Base-by-base conservation (phyloP, 2,888 invertebrate species). In the Oeneis ivallda region DNA sequence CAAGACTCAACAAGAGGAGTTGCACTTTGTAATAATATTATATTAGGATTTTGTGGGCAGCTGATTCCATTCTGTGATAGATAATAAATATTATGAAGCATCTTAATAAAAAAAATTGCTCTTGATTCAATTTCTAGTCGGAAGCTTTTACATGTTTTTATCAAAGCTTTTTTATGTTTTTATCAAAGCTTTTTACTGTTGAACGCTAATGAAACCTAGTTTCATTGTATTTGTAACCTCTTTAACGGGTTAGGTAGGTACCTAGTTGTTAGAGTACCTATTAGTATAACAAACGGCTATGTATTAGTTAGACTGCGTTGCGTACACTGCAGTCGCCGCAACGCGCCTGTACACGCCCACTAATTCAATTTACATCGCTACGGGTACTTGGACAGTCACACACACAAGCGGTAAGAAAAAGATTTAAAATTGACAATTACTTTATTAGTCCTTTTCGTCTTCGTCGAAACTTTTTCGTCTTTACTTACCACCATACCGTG, bases 321-420 rank as follows among this genome's bases (percentile, higher is more conserved):
- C 68, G 64, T 60, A 62, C 74, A 74, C 54, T 60, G 74, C 70
- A 71, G 72, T 72, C 75, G 71, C 74, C 74, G 71, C 74, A 71
- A 68, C 72, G 66, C 71, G 73, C 72, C 67, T 71, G 75, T 77
- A 77, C 81, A 83, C 88, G 87, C 88, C 88, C 82, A 81, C 83
- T 88, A 85, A 88, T 87, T 87, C 79, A 88, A 87, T 89, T 87
- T 85, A 88, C 84, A 85, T 85, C 79, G 80, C 73, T 72, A 72
- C 68, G 71, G 77, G 72, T 76, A 70, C 63, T 54, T 58, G 79
- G 76, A 84, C 77, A 71, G 66, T 66, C 70, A 68, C 5, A 37
- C 15, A 68, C 68, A 74, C 70, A 78, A 75, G 69, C 70, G 54
- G 13, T 58, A 60, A 10, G 6, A 10, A 39, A 37, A 32, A 32